phyloP scores from a whole-genome alignment of 2,113 vertebrate genomes.

The Murina feae region DNA sequence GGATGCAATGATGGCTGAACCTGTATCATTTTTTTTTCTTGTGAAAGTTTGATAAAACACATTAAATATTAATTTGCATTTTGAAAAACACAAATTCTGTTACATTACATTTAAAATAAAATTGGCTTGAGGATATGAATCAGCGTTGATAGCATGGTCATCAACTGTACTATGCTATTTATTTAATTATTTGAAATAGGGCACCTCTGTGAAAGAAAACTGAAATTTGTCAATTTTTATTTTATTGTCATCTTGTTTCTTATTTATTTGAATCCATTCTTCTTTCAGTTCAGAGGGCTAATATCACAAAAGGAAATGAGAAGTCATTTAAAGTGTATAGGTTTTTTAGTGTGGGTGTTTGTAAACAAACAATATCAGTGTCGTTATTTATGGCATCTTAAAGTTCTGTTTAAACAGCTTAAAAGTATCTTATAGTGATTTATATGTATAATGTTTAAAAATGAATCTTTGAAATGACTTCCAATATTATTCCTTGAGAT shows the following conservation, averaged over 20 bases:
- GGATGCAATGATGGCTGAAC: not conserved
- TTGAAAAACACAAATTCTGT: not conserved
- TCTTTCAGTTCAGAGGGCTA: not conserved
- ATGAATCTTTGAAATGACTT: not conserved
- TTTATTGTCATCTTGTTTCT: not conserved
- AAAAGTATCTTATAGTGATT: not conserved
- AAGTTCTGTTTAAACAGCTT: not conserved
- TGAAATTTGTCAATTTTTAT: not conserved
- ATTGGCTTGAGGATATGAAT: not conserved
- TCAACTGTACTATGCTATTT: not conserved
- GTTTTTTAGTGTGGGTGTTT: not conserved
- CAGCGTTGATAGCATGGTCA: not conserved
- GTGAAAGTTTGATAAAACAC: not conserved
- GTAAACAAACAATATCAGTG: not conserved
- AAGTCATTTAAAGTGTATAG: not conserved
- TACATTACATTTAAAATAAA: not conserved
- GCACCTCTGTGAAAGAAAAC: not conserved
- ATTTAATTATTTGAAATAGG: constrained; percentile 20
- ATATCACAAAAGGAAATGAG: not conserved
- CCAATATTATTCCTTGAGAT: not conserved
- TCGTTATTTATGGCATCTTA: not conserved
- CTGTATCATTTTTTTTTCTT: not conserved
- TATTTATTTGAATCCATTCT: not conserved
- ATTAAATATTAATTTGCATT: not conserved
- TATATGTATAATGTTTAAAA: not conserved